Percentiles rank a stretch among this genome's conserved stretches.
These are phyloP conservation scores for Caradrina kadenii DNA, from an alignment of 2,888 invertebrate genomes.

Conservation along the genomic window DNA sequence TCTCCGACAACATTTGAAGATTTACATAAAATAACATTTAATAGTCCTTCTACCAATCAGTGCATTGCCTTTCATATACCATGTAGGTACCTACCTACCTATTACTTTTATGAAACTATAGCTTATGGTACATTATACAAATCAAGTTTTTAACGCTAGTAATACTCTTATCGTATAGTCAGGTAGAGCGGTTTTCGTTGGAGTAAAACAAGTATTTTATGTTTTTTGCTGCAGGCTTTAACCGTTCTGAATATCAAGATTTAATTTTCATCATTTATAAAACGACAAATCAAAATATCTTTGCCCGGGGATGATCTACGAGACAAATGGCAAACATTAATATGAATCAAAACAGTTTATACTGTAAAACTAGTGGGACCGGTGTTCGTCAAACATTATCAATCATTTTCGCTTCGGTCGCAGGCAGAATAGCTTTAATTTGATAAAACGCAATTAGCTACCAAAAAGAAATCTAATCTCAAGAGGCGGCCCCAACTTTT, in stretches of 20 bases:
- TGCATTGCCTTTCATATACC: conserved; percentile 20
- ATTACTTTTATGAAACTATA: conserved; percentile 22
- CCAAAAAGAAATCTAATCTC: conserved; percentile 90
- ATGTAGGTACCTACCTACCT: neutral
- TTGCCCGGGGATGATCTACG: conserved; percentile 61
- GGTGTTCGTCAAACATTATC: conserved; percentile 86
- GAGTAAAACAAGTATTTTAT: conserved; percentile 14
- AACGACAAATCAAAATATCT: conserved; percentile 59
- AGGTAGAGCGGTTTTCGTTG: conserved; percentile 9
- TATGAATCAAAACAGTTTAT: conserved; percentile 89
- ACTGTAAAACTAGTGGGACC: conserved; percentile 87
- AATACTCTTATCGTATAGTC: neutral
- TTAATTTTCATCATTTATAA: conserved; percentile 49
- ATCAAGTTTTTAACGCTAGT: conserved; percentile 16
- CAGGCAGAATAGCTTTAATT: conserved; percentile 87
- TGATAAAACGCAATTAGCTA: conserved; percentile 91
- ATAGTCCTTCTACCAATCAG: conserved; percentile 45
- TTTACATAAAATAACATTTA: conserved; percentile 55
- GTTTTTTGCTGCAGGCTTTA: conserved; percentile 13
- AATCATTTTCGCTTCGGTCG: conserved; percentile 83
- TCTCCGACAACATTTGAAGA: conserved; percentile 36
- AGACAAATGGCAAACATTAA: conserved; percentile 85
- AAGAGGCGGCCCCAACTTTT: conserved; percentile 82
- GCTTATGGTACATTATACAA: conserved; percentile 7
- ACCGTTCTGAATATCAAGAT: conserved; percentile 18